Percentiles rank a stretch among this genome's conserved stretches.
Conservation (phyloP, 2,797 vertebrate genomes). For the Lateolabrax maculatus region DNA sequence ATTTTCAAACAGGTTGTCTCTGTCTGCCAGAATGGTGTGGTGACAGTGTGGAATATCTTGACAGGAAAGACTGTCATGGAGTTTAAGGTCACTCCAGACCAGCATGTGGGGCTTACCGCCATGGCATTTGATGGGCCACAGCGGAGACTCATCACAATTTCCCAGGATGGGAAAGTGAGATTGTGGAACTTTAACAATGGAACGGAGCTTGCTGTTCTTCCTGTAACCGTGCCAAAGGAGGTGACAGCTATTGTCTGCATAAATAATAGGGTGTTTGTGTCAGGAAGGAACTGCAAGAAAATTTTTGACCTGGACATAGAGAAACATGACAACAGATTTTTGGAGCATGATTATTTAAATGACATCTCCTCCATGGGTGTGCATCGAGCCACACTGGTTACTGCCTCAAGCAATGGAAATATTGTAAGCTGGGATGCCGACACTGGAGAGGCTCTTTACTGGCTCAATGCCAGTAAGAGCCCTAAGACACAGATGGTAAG, state of each 20-base stretch:
- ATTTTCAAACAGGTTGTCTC: conserved; percentile 36
- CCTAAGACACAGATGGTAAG: background rate
- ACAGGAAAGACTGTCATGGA: conserved; percentile 8
- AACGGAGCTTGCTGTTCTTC: background rate
- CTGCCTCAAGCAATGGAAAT: conserved; percentile 20
- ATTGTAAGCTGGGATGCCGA: conserved; percentile 11
- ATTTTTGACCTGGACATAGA: conserved; percentile 17
- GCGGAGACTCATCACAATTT: conserved; percentile 27
- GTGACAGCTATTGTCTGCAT: conserved; percentile 16
- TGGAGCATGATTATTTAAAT: background rate
- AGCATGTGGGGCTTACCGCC: background rate
- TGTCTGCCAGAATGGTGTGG: conserved; percentile 7
- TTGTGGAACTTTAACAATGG: conserved; percentile 47
- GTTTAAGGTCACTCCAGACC: background rate
- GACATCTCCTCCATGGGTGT: conserved; percentile 23
- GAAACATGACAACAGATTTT: rapidly evolving
- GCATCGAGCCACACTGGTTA: background rate
- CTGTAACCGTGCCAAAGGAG: background rate
- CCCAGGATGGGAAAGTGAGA: conserved; percentile 21
- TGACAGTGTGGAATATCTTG: conserved; percentile 32
- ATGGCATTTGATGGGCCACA: conserved; percentile 11
- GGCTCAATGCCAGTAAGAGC: background rate
- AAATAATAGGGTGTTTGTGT: conserved; percentile 14
- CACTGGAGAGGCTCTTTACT: background rate
- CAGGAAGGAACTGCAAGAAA: background rate